These are phyloP conservation scores for Platygyra sinensis DNA, from an alignment of 64 coral and sea anemone species.

Conservation along the genomic window DNA sequence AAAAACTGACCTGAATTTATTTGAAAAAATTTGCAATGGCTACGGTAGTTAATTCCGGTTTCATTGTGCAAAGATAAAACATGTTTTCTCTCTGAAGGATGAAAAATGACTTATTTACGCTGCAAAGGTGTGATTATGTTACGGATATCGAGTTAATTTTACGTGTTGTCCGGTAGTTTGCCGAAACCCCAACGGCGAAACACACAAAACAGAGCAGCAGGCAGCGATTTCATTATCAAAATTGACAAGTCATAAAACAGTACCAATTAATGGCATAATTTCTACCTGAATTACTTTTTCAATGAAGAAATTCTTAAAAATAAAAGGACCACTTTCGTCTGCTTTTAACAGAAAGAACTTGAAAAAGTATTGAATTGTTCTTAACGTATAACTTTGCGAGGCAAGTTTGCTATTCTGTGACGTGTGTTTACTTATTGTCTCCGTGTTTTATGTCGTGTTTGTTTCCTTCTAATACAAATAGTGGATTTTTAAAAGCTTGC, in stretches of 20 bases:
- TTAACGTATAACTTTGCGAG: neutral
- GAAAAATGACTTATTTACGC: neutral
- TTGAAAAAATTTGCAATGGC: neutral
- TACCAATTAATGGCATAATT: neutral
- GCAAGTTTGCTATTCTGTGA: neutral
- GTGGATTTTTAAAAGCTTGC: neutral
- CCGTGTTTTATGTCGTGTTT: neutral
- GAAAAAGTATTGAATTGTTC: neutral
- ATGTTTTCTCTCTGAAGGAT: neutral
- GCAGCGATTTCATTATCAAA: neutral
- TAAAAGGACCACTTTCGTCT: neutral
- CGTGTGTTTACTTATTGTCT: neutral
- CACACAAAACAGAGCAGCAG: neutral
- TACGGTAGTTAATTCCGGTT: conserved; percentile 5
- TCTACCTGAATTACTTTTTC: neutral
- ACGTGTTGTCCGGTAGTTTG: neutral
- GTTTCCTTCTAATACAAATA: neutral
- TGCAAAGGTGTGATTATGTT: conserved; percentile 13
- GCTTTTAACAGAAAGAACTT: neutral
- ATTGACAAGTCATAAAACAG: neutral
- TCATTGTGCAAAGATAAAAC: conserved; percentile 2
- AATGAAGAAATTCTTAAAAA: neutral
- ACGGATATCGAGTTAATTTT: conserved; percentile 20
- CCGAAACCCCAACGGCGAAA: neutral
- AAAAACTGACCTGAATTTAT: neutral